Conservation (phyloP, 2,888 invertebrate species). For the Xestia ashworthii region DNA sequence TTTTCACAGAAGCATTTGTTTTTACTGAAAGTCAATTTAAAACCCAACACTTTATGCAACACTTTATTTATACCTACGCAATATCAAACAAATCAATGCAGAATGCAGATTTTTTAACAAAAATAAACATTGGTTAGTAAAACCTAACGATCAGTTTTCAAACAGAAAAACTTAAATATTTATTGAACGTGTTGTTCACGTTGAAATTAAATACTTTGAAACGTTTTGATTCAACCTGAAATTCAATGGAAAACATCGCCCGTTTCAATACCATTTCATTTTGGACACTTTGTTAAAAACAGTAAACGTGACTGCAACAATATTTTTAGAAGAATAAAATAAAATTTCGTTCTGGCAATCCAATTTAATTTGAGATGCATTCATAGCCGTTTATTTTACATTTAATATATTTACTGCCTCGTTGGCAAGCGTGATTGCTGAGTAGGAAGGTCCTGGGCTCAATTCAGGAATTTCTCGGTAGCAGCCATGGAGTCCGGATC, state of each 20-base stretch:
- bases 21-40: background rate
- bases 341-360: background rate
- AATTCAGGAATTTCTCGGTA: background rate
- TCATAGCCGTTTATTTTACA: background rate
- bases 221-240: conserved; percentile 30
- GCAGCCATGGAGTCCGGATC: background rate
- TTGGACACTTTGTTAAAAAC: conserved; percentile 19
- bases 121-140: background rate
- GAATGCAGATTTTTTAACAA: background rate
- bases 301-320: background rate
- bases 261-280: conserved; percentile 8
- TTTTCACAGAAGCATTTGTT: background rate
- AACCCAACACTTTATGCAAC: background rate
- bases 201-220: conserved; percentile 16
- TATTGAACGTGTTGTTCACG: conserved; percentile 6
- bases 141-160: conserved; percentile 6
- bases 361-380: background rate
- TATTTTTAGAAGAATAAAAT: conserved; percentile 18
- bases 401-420: background rate
- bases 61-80: background rate
- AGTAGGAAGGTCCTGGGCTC: background rate
- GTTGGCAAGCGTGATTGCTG: background rate
- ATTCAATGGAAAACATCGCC: conserved; percentile 26
- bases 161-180: conserved; percentile 6
- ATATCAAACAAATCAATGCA: background rate